Base-by-base conservation (phyloP, 1,140 invertebrate species). In the Adoxophyes honmai region DNA sequence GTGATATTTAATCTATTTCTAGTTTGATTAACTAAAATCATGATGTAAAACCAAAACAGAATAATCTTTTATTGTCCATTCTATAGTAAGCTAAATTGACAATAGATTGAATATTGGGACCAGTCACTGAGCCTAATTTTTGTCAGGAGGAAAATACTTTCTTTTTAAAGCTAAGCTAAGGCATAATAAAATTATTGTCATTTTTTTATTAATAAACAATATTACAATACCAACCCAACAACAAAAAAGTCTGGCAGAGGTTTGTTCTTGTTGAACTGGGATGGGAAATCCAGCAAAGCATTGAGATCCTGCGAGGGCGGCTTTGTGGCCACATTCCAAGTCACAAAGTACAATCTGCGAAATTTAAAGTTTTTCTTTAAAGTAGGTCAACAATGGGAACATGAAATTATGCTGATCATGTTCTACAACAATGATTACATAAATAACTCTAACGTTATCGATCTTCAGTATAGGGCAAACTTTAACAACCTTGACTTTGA, bases 291-390 rank as follows among this genome's bases (percentile, higher is more conserved):
- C 36, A 97, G 81, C 18, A 96, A 81, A 39, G 91, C 89, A 57
- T 92, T 90, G 0, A 97, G 84, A 80, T 92, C 92, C 81, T 93
- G 92, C 64, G 91, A 92, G 3, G 94, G 95, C 67, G 90, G 91
- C 66, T 91, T 93, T 13, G 94, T 95, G 15, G 94, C 95, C 39
- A 97, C 95, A 91, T 97, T 97, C 92, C 94, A 97, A 16, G 96
- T 97, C 16, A 94, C 91, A 64, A 95, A 92, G 77, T 95, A 95
- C 55, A 95, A 88, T 72, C 94, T 94, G 74, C n/a, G 54, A 86
- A 82, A 57, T 65, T 59, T 64, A 59, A 55, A 60, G 38, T 33
- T 11, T 11, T 11, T 38, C 13, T 34, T 8, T 34, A 34, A 34
- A 52, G 33, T 52, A 52, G 33, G 39, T 21, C 39, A 44, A 18